phyloP scores from a whole-genome alignment of 2,113 vertebrate species.

The Fulica atra region DNA sequence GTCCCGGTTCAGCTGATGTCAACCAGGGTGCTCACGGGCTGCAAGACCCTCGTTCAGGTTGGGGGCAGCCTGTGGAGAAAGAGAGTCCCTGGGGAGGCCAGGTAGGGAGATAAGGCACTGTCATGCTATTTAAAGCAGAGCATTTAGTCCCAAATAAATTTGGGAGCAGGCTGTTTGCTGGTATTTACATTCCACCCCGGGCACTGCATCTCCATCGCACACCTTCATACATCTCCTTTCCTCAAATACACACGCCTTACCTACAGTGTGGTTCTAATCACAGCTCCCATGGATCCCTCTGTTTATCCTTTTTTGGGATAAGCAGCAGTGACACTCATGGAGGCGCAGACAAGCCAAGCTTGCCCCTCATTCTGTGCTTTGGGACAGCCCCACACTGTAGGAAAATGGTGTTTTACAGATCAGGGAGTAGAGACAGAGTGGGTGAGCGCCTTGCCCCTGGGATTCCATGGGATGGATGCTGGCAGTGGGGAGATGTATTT shows the following conservation, averaged over 20 bases:
- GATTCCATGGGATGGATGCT: not conserved
- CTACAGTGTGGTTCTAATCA: constrained; percentile 28
- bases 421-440: not conserved
- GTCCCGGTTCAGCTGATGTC: accelerated
- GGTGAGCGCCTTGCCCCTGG: not conserved
- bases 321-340: not conserved
- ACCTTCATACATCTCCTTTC: constrained; percentile 40
- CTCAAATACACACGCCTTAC: constrained; percentile 11
- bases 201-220: not conserved
- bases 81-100: not conserved
- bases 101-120: not conserved
- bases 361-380: not conserved
- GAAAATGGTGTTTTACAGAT: constrained; percentile 3
- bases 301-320: not conserved
- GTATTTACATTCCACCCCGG: constrained; percentile 55
- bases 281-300: not conserved
- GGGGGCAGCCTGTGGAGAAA: constrained; percentile 3
- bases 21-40: not conserved
- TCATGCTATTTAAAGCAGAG: not conserved
- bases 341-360: not conserved
- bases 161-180: not conserved
- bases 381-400: not conserved
- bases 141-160: not conserved
- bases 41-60: not conserved
- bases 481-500: not conserved